Evolutionary conservation across 1,140 invertebrate species (phyloP).

Genomic region (Trachelipus rathkii): DNA sequence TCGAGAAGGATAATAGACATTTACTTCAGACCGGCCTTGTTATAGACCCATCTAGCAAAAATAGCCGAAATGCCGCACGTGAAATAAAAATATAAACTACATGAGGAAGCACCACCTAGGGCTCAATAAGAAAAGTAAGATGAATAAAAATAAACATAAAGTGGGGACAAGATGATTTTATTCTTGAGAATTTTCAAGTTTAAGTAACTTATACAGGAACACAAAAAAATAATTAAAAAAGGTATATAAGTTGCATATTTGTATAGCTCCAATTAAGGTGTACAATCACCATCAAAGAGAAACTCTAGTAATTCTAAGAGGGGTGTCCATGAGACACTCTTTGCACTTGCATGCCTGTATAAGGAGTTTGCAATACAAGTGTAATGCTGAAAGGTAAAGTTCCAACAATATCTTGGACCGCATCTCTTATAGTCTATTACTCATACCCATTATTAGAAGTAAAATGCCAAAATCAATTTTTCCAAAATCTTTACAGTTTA

Average conservation of each 20-base stretch:
- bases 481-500: too few relatives aligned
- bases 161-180: neutral
- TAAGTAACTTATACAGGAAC: too few relatives aligned
- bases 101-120: neutral
- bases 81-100: slow-evolving; percentile 47
- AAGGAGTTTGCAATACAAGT: too few relatives aligned
- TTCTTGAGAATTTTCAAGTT: neutral
- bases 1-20: slow-evolving; percentile 93
- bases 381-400: too few relatives aligned
- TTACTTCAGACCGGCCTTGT: slow-evolving; percentile 85
- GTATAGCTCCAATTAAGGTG: too few relatives aligned
- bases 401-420: too few relatives aligned
- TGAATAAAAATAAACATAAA: neutral
- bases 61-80: slow-evolving; percentile 90
- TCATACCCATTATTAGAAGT: too few relatives aligned
- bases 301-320: neutral
- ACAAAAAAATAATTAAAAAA: too few relatives aligned
- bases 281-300: neutral
- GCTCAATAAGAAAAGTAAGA: neutral
- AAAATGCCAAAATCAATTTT: too few relatives aligned
- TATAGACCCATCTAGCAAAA: slow-evolving; percentile 93
- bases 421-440: too few relatives aligned
- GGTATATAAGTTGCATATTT: too few relatives aligned
- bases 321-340: neutral
- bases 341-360: too few relatives aligned